Conservation (phyloP, 2,888 invertebrate genomes). For the Melipona beecheii region DNA sequence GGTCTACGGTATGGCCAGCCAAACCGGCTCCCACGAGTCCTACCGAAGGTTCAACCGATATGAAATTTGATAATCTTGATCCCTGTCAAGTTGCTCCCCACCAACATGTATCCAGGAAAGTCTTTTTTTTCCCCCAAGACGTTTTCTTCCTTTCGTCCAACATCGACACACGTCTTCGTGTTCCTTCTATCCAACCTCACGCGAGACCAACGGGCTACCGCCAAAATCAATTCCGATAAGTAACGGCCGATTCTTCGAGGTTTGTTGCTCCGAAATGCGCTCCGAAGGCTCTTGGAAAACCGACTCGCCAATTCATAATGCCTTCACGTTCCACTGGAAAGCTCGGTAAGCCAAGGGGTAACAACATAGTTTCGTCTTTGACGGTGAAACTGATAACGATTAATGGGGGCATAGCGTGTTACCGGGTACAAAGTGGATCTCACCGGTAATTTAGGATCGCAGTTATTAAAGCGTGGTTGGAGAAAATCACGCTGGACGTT, state of each 20-base stretch:
- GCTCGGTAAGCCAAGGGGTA: neutral
- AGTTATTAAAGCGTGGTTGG: neutral
- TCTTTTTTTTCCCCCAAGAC: too few relatives aligned
- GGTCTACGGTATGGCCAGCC: conserved; percentile 48
- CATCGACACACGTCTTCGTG: neutral
- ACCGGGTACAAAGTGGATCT: neutral
- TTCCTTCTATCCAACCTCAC: neutral
- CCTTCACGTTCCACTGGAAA: neutral
- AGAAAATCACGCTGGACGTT: neutral
- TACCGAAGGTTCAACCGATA: conserved; percentile 68
- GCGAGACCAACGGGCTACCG: conserved; percentile 13
- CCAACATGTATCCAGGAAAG: neutral
- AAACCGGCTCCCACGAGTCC: conserved; percentile 38
- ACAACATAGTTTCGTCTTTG: conserved; percentile 25
- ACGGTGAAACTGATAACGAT: conserved; percentile 38
- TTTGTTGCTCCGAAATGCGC: conserved; percentile 1
- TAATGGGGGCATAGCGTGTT: conserved; percentile 36
- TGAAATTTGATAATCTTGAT: conserved; percentile 75
- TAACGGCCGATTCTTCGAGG: conserved; percentile 40
- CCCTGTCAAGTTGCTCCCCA: conserved; percentile 54
- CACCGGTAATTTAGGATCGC: conserved; percentile 12
- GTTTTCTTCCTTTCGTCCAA: neutral
- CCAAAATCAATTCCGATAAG: conserved; percentile 67
- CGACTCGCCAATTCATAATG: conserved; percentile 31
- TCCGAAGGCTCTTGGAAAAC: neutral